Evolutionary conservation across 2,888 invertebrate species (phyloP).

Genomic region (Tipula confusa): DNA sequence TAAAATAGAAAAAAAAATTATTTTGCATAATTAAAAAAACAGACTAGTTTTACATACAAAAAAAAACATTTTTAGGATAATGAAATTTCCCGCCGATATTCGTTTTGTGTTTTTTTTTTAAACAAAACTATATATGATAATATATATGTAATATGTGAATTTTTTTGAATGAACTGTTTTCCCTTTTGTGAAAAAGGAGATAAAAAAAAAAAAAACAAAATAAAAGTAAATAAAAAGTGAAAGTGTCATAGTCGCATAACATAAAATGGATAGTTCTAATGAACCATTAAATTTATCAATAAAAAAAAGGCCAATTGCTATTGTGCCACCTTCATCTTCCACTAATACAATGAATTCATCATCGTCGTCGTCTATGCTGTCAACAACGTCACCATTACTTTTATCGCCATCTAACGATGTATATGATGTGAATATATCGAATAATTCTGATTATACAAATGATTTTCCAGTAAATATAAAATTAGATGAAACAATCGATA

Average conservation of each 20-base stretch:
- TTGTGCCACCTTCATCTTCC: conserved; percentile 52
- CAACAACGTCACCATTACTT: not conserved
- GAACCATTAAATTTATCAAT: conserved; percentile 53
- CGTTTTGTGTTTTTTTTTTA: not conserved
- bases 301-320: conserved; percentile 53
- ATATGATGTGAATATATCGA: not conserved
- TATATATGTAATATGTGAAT: not conserved
- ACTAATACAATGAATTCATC: conserved; percentile 20
- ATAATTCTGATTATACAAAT: not conserved
- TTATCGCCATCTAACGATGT: not conserved
- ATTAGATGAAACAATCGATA: not conserved
- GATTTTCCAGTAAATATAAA: not conserved
- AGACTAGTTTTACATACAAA: not conserved
- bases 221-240: not conserved
- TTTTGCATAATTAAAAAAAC: not conserved
- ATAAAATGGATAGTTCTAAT: conserved; percentile 40
- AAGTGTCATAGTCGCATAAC: not conserved
- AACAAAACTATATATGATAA: not conserved
- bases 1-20: not conserved
- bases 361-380: conserved; percentile 33
- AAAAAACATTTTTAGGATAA: not conserved
- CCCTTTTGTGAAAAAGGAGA: not conserved
- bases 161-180: not conserved
- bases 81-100: not conserved
- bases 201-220: too few species aligned